Conservation (phyloP, 2,888 invertebrate genomes). For the Cotesia congregata region DNA sequence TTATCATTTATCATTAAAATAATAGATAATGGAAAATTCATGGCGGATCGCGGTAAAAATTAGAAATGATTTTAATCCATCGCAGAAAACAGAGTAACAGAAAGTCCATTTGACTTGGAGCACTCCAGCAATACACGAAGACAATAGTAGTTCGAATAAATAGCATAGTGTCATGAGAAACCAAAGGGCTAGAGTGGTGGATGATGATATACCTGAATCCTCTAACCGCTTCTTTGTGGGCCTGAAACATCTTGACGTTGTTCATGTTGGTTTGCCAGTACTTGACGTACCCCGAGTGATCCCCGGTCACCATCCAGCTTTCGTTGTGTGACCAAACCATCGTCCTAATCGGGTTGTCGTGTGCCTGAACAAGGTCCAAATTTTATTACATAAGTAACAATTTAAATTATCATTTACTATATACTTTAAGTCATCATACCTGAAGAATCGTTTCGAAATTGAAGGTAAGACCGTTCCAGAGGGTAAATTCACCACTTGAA, state of each 20-base stretch:
- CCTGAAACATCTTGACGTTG: slow-evolving; percentile 99
- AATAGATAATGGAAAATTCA: slow-evolving; percentile 12
- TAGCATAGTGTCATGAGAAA: slow-evolving; percentile 63
- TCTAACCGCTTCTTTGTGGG: slow-evolving; percentile 99
- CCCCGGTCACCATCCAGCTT: slow-evolving; percentile 99
- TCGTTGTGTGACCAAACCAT: slow-evolving; percentile 99
- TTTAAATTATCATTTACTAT: not conserved
- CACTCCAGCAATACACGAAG: slow-evolving; percentile 26
- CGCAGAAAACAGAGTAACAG: slow-evolving; percentile 21
- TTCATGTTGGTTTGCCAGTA: slow-evolving; percentile 99
- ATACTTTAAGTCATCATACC: slow-evolving; percentile 71
- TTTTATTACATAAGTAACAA: slow-evolving; percentile 8
- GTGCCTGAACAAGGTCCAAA: slow-evolving; percentile 79
- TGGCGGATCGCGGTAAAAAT: slow-evolving; percentile 36
- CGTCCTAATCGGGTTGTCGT: slow-evolving; percentile 97
- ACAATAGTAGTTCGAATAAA: slow-evolving; percentile 42
- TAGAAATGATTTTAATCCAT: slow-evolving; percentile 20
- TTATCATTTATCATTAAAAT: not conserved
- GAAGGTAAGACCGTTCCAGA: slow-evolving; percentile 99
- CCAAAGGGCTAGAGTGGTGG: slow-evolving; percentile 68
- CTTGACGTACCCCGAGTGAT: slow-evolving; percentile 98
- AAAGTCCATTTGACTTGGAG: slow-evolving; percentile 19
- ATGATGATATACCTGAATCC: slow-evolving; percentile 88
- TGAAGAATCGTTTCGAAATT: slow-evolving; percentile 99
- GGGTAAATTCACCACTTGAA: slow-evolving; percentile 98